Base-by-base conservation (phyloP, 2,797 vertebrate genomes). In the Phoebastria nigripes region DNA sequence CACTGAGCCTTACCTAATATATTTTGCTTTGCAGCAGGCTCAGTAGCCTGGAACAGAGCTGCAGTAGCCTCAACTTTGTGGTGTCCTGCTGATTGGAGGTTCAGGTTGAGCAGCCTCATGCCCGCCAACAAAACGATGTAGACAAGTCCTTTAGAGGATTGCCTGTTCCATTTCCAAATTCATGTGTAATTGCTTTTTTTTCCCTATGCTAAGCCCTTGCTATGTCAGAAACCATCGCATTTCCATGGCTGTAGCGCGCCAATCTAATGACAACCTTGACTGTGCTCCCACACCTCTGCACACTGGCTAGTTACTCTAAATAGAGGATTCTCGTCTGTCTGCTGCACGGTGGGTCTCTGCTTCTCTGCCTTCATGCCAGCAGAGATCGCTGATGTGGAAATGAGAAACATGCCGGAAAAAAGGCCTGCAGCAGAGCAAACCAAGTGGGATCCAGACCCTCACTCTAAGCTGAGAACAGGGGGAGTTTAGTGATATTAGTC, bases 161-260 rank as follows among this genome's bases (percentile, higher is more conserved):
- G 61, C 49, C 41, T 85, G 44, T 80, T 92, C 77, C 63, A 61
- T 63, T 94, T 67, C 86, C 63, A 89, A 84, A 89, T 65, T 59
- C 71, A 29, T 59, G 52, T 8, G 5, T 92, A 67, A 78, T 77
- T 89, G 58, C 11, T 6, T 44, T 63, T 44, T 28, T 69, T 29
- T 4, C 28, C 33, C 29, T 46, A 3, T 41, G 73, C 51, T 91
- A 47, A 94, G 17, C 47, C 58, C 58, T 72, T 79, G n/a, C 73
- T 88, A 11, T 90, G 87, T 94, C 93, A 87, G 67, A 74, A 95
- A 20, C 44, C 54, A 41, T 93, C 83, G 92, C 63, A 56, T 71
- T 66, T 91, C 82, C 66, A 3, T 2, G 37, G 29, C 49, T 33
- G 49, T 41, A 65, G 15, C 25, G 49, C 1, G 42, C 86, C 84